These are phyloP conservation scores for Eutrigla gurnardus DNA, from an alignment of 2,797 vertebrate species.

Conservation along the genomic window DNA sequence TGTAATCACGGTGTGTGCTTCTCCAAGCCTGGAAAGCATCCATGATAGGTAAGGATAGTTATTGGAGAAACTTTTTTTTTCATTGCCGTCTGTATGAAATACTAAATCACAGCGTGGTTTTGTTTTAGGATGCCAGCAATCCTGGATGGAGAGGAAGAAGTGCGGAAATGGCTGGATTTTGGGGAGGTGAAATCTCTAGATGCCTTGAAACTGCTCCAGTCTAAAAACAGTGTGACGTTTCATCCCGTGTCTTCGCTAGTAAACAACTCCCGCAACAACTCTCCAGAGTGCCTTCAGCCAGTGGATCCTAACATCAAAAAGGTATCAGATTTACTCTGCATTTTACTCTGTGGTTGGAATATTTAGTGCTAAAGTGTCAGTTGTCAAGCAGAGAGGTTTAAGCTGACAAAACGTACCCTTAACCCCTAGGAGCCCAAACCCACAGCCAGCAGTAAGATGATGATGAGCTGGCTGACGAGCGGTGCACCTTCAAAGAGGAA, in stretches of 20 bases:
- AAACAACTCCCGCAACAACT: slow-evolving; percentile 90
- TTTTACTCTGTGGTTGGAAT: not conserved
- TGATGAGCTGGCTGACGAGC: slow-evolving; percentile 90
- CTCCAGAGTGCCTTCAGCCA: slow-evolving; percentile 88
- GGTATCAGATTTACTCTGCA: slow-evolving; percentile 69
- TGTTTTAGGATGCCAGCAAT: slow-evolving; percentile 94
- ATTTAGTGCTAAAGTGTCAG: not conserved
- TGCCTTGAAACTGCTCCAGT: slow-evolving; percentile 90
- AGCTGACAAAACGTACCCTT: slow-evolving; percentile 33
- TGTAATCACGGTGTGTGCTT: slow-evolving; percentile 92
- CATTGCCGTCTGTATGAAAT: not conserved
- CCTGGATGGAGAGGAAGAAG: slow-evolving; percentile 92
- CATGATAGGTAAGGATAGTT: slow-evolving; percentile 86
- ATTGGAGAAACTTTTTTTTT: not conserved
- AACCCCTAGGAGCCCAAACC: slow-evolving; percentile 80
- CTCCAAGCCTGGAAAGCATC: slow-evolving; percentile 88
- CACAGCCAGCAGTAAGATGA: slow-evolving; percentile 87
- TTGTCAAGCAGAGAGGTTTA: not conserved
- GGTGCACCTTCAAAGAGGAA: slow-evolving; percentile 85
- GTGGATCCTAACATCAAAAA: slow-evolving; percentile 82
- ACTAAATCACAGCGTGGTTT: not conserved
- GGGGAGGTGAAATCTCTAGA: slow-evolving; percentile 90
- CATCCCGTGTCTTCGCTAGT: slow-evolving; percentile 93
- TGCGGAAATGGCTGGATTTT: slow-evolving; percentile 93
- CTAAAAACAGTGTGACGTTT: slow-evolving; percentile 88